Evolutionary conservation across 2,888 invertebrate species (phyloP).

Genomic region (Melanotus villosus): DNA sequence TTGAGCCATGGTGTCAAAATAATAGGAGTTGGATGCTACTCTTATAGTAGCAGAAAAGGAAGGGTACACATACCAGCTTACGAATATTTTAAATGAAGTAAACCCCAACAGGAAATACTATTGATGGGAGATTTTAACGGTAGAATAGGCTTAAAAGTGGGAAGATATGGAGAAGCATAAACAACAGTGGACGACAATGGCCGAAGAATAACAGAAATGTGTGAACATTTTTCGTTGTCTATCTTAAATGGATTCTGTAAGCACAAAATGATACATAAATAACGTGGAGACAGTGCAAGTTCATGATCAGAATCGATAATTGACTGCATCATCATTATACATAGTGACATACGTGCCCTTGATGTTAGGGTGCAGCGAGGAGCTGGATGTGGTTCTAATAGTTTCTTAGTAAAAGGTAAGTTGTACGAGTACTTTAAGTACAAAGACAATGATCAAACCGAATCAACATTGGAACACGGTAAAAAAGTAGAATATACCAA

Average conservation of each 20-base stretch:
- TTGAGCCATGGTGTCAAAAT: not conserved
- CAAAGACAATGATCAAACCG: not conserved
- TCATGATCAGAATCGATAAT: too few species aligned
- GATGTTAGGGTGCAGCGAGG: not conserved
- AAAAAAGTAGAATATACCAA: not conserved
- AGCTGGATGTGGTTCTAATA: not conserved
- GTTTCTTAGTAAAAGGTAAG: too few species aligned
- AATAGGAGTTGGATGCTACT: not conserved
- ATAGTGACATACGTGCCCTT: not conserved
- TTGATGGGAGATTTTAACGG: not conserved
- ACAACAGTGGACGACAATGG: not conserved
- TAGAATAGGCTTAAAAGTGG: not conserved
- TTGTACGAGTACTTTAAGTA: too few species aligned
- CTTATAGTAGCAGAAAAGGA: not conserved
- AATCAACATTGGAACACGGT: not conserved
- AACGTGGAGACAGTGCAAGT: not conserved
- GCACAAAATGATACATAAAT: not conserved
- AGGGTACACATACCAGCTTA: too few species aligned
- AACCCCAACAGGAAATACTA: not conserved
- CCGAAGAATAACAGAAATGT: slow-evolving; percentile 2
- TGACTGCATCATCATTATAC: not conserved
- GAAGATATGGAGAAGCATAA: not conserved
- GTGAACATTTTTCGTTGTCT: not conserved
- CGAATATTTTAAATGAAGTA: not conserved
- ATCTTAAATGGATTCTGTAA: slow-evolving; percentile 1